Evolutionary conservation across 2,888 invertebrate genomes (phyloP), one percentile per base, ranked within the genome.

Genomic region (Aricia artaxerxes): DNA sequence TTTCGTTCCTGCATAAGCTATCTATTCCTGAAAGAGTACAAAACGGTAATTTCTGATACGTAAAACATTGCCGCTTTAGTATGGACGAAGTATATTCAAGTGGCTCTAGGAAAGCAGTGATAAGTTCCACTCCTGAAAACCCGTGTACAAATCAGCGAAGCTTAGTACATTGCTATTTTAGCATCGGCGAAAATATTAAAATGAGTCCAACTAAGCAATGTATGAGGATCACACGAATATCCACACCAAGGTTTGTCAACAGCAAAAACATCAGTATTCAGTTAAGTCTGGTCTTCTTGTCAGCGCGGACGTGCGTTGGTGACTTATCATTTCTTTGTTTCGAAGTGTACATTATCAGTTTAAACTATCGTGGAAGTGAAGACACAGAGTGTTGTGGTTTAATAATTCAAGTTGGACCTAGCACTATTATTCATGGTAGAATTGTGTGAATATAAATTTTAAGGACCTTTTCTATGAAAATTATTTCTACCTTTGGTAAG

Each of bases 1-100:
- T 92, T 91, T 90, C 88, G 88, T 89, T 85, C 53, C 49, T 31
- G 75, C 53, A 57, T 53, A 44, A 73, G 73, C n/a, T n/a, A 1
- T 35, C n/a, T 7, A n/a, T 24, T 24, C n/a, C 49, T 75, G 53
- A 75, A 53, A 73, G 16, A 57, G 4, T 1, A n/a, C n/a, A n/a
- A n/a, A 44, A 7, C n/a, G 9, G 13, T 31, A 7, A 16, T 2
- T 4, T 16, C 31, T 35, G 5, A 11, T 38, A 16, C 35, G 13
- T 35, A 57, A 57, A 38, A 35, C 76, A 76, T 76, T 53, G 76
- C 53, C 35, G 76, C 76, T 76, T 57, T 38, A 4, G 35, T 76
- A 35, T 35, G 16, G 13, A 35, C 24, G 31, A n/a, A 40, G 9
- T 13, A 31, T 11, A 53, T 75, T 53, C 31, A 31, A 31, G n/a